Conservation (phyloP, 2,113 vertebrate species). For the Dipodomys merriami region DNA sequence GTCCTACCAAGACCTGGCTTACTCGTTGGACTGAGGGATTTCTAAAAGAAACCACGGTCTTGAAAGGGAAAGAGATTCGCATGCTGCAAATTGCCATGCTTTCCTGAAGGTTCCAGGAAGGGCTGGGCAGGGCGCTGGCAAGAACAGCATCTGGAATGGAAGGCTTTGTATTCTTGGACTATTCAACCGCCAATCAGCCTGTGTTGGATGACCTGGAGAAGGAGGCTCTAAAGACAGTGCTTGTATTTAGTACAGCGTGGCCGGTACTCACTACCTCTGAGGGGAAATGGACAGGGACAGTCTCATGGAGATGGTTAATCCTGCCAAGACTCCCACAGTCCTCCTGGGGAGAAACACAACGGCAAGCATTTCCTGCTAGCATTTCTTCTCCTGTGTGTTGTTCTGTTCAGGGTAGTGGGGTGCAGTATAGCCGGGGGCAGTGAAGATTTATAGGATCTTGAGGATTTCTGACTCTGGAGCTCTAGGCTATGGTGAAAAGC, state of each 20-base stretch:
- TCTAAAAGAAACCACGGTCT: no score
- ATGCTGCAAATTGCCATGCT: not conserved
- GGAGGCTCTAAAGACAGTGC: not conserved
- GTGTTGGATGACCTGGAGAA: not conserved
- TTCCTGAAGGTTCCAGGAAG: not conserved
- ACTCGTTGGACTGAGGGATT: not conserved
- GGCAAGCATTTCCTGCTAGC: no score
- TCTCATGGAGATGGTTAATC: not conserved
- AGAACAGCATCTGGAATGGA: rapidly evolving
- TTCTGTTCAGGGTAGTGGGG: not conserved
- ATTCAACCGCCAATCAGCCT: not conserved
- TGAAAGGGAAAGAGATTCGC: not conserved
- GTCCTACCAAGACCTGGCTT: no score
- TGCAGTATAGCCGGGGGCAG: rapidly evolving
- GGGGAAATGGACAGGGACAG: not conserved
- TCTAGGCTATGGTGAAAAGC: not conserved
- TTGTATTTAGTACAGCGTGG: rapidly evolving
- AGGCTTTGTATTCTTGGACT: no score
- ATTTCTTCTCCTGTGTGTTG: not conserved
- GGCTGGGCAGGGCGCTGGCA: rapidly evolving
- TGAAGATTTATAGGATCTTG: not conserved
- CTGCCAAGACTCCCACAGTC: not conserved
- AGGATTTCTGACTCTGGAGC: not conserved
- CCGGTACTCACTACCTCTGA: not conserved
- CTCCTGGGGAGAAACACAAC: not conserved